These are phyloP conservation scores for Acanthisitta chloris DNA, from an alignment of 2,113 vertebrate species.

Conservation along the genomic window DNA sequence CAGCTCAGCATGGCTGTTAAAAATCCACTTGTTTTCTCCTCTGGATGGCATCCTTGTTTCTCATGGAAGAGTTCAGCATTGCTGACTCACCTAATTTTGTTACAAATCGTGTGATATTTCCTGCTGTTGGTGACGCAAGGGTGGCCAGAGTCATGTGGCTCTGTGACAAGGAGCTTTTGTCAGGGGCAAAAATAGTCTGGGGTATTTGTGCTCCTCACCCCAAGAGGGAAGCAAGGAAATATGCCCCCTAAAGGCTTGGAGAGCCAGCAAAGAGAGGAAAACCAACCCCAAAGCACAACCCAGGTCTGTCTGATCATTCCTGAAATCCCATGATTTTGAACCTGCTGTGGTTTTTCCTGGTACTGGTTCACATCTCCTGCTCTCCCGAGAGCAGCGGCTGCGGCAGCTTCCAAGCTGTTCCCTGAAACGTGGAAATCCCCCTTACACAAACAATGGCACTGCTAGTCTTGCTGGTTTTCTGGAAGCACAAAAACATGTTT, in stretches of 20 bases:
- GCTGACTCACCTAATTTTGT: background rate
- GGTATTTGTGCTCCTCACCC: background rate
- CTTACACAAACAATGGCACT: slow-evolving; percentile 57
- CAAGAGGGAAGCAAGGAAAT: background rate
- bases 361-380: background rate
- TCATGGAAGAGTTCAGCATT: background rate
- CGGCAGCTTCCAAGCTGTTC: slow-evolving; percentile 30
- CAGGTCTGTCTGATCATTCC: background rate
- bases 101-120: slow-evolving; percentile 2
- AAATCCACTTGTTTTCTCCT: background rate
- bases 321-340: background rate
- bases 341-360: background rate
- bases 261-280: background rate
- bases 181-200: background rate
- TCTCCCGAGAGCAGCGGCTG: background rate
- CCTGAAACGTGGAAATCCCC: slow-evolving; percentile 76
- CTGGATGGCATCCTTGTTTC: background rate
- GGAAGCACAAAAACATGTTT: slow-evolving; percentile 75
- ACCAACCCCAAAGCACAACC: background rate
- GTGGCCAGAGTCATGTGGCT: background rate
- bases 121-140: background rate
- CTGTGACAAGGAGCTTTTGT: background rate
- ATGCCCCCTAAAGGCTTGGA: background rate
- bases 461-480: slow-evolving; percentile 61
- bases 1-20: background rate